Evolutionary conservation across 2,113 vertebrate species (phyloP), one percentile per base, ranked within the genome.

Genomic region (Furnarius figulus): DNA sequence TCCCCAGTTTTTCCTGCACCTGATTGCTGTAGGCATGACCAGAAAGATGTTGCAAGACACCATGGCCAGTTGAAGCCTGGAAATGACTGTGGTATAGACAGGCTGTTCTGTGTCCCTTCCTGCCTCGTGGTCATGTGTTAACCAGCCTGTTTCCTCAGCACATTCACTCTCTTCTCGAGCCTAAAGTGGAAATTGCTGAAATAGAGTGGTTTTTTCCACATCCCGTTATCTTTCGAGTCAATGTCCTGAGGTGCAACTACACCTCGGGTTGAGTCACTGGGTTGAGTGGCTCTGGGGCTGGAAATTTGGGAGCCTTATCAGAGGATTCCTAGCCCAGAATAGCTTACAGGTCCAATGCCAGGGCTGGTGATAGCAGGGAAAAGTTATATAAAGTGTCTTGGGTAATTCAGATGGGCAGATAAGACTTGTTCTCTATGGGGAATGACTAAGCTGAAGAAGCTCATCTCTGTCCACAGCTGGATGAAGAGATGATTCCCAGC

Each of bases 341-440:
- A 90, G 35, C 39, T 50, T 39, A 39, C 50, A 63, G 72, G 39
- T 9, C 33, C 76, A 37, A 2, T 6, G 74, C 37, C 82, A 91
- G 71, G 37, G 28, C 44, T 55, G 59, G 20, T 0, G 74, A 59
- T 46, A 88, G 90, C 17, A 52, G 23, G 31, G 39, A 88, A 31
- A n/a, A 68, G 61, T 67, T 68, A 77, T 75, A 52, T 75, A 92
- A 93, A 30, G 37, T 46, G 12, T 20, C 40, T 49, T 49, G 53
- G 75, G 62, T 44, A 53, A 73, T 68, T 50, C 33, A 40, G 28
- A 46, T 16, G 58, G 63, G 58, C 75, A 85, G 44, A 58, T 39
- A 10, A 4, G 40, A 49, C 46, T 65, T 37, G 14, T 23, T 65
- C 75, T 3, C 0, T 5, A 6, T 0, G 2, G 49, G 25, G 25